Conservation (phyloP, 2,113 vertebrate species). For the Takifugu flavidus region DNA sequence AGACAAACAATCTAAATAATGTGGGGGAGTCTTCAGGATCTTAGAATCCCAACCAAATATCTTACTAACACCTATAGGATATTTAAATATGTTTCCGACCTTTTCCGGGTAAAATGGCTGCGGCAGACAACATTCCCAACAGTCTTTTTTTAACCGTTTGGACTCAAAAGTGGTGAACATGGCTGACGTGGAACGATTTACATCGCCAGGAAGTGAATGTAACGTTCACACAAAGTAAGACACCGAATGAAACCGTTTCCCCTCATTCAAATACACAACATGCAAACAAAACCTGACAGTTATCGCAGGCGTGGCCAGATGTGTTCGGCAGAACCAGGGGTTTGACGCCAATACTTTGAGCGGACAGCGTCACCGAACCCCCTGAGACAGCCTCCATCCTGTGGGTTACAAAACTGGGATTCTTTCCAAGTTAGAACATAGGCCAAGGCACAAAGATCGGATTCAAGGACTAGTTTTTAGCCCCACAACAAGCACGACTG, state of each 20-base stretch:
- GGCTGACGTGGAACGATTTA: constrained; percentile 1
- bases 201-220: neutral
- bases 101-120: constrained; percentile 2
- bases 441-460: too few relatives aligned
- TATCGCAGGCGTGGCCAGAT: neutral
- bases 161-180: constrained; percentile 1
- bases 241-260: neutral
- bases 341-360: too few relatives aligned
- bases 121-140: neutral
- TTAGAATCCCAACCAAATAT: too few relatives aligned
- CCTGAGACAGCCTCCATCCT: too few relatives aligned
- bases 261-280: neutral
- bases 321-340: neutral
- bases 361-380: too few relatives aligned
- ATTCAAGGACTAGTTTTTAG: too few relatives aligned
- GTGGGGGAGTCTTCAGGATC: neutral
- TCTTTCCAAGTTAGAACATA: too few relatives aligned
- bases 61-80: too few relatives aligned
- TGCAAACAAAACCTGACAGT: neutral
- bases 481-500: too few relatives aligned
- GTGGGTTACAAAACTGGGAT: too few relatives aligned
- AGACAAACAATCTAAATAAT: neutral
- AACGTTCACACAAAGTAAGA: too few relatives aligned
- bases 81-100: constrained; percentile 17
- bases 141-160: too few relatives aligned